Evolutionary conservation across 2,888 invertebrate species (phyloP).

Genomic region (Netelia inedita): DNA sequence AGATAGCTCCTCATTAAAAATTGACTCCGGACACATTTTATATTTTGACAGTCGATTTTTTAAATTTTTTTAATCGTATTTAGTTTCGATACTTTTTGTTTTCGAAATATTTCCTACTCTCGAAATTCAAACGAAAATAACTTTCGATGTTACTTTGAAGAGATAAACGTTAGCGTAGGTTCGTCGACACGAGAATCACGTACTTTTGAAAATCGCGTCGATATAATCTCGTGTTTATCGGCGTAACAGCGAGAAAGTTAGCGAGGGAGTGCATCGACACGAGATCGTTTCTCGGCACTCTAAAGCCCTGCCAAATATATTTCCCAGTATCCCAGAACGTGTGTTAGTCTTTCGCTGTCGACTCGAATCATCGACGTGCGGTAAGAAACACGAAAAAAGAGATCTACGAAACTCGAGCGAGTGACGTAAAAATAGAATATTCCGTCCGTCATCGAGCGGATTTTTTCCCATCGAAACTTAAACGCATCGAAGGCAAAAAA

Average conservation of each 20-base stretch:
- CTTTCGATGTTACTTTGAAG: too few relatives aligned
- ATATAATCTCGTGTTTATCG: conserved; percentile 22
- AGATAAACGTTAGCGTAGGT: too few relatives aligned
- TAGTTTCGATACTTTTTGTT: too few relatives aligned
- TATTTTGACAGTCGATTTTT: too few relatives aligned
- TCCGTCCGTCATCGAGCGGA: conserved; percentile 28
- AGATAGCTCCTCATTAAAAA: not conserved
- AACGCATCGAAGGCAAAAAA: not conserved
- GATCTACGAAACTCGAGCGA: conserved; percentile 3
- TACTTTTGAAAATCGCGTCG: too few relatives aligned
- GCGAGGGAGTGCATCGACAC: conserved; percentile 52
- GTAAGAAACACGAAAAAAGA: conserved; percentile 9
- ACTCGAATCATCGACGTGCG: conserved; percentile 50
- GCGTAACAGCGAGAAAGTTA: conserved; percentile 21
- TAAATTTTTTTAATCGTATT: too few relatives aligned
- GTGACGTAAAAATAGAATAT: conserved; percentile 36
- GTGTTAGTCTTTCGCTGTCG: conserved; percentile 20
- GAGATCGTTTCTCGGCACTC: conserved; percentile 16
- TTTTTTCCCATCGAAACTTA: conserved; percentile 28
- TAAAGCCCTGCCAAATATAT: conserved; percentile 46
- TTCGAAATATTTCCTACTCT: too few relatives aligned
- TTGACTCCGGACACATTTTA: not conserved
- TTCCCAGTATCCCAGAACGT: conserved; percentile 21
- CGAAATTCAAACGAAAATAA: too few relatives aligned
- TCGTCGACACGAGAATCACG: not conserved